Base-by-base conservation (phyloP, 2,113 vertebrate genomes). In the Pluvialis apricaria region DNA sequence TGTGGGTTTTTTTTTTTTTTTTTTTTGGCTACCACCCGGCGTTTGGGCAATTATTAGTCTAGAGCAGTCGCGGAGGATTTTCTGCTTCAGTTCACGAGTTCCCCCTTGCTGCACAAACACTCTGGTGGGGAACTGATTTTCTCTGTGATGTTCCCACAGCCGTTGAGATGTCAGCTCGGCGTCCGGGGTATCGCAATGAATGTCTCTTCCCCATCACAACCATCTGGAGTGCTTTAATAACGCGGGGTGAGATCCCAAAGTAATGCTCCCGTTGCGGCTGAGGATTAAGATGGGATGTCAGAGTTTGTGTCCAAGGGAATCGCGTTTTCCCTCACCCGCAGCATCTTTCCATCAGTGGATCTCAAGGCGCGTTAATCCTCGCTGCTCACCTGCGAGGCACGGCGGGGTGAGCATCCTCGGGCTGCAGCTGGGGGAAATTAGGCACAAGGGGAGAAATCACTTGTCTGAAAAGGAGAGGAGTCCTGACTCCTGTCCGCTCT, bases 11-110 rank as follows among this genome's bases (percentile, higher is more conserved):
- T 34, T 31, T 21, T 36, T 11, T 55, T 21, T 55, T 42, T 45
- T 44, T 65, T 70, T 57, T 31, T 34, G 44, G 44, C 68, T 75
- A 77, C 94, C 94, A 90, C 95, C 88, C 42, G 25, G 70, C 1
- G 65, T 92, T 93, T 60, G 93, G 73, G 47, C 92, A 78, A 86
- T 96, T 95, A 97, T 93, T 95, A 96, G 93, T 94, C 93, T 94
- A 44, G 69, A 95, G 92, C 88, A 92, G 93, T 88, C 26, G n/a
- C 34, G 61, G 86, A 95, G 93, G 87, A 79, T 94, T 96, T 95
- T 94, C 90, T 96, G 96, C 92, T 97, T 93, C 92, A 87, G 93
- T 93, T 94, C 86, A 82, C 52, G 25, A 96, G 90, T 95, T 96
- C 72, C 82, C 83, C 82, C 86, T 97, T 90, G 90, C 91, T 92